Conservation (phyloP, 2,113 vertebrate genomes). For the Sturnus vulgaris region DNA sequence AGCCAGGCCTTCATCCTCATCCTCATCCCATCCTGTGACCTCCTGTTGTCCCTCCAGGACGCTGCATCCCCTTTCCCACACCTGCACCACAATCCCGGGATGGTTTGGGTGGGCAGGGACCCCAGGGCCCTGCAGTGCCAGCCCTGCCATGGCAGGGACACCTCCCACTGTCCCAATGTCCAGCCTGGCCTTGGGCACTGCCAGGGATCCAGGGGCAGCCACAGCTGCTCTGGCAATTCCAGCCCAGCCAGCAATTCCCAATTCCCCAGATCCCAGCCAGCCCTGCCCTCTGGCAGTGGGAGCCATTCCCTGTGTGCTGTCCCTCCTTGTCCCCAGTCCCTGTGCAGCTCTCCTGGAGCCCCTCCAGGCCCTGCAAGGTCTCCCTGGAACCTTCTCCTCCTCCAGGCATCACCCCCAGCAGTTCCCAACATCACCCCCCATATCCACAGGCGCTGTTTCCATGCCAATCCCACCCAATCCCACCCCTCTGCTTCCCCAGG, state of each 20-base stretch:
- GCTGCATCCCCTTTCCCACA: too few relatives aligned
- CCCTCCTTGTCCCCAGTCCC: not conserved
- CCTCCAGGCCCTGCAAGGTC: rapidly evolving
- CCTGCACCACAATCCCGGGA: not conserved
- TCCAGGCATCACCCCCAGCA: not conserved
- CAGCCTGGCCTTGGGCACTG: not conserved
- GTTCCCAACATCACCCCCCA: not conserved
- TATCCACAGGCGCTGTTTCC: rapidly evolving
- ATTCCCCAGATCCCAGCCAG: not conserved
- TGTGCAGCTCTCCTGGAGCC: not conserved
- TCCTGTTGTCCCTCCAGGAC: too few relatives aligned
- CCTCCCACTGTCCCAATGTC: not conserved
- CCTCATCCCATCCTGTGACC: too few relatives aligned
- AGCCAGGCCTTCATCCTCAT: not conserved
- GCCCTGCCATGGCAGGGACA: not conserved
- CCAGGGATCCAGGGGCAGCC: not conserved
- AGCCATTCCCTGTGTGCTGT: not conserved
- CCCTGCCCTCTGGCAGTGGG: not conserved
- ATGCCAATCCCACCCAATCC: not conserved
- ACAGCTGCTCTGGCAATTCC: not conserved
- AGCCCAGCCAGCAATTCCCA: not conserved
- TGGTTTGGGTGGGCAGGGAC: not conserved
- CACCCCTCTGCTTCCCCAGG: not conserved
- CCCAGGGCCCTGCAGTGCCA: not conserved
- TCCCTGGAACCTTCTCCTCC: rapidly evolving